These are phyloP conservation scores for Stenotaenia linearis DNA, from an alignment of 2,888 invertebrate species.

Conservation along the genomic window DNA sequence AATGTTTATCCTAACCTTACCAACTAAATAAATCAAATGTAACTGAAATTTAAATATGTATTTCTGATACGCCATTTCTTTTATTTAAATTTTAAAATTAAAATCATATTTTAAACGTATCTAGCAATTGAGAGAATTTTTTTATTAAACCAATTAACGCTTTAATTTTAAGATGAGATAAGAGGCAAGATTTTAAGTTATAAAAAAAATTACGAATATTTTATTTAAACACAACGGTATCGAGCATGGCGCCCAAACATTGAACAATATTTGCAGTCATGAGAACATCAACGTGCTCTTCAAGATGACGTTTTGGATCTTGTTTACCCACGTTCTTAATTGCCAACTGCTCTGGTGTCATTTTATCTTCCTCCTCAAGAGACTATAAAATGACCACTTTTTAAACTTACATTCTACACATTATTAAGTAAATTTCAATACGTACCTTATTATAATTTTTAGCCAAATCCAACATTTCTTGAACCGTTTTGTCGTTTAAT, in stretches of 20 bases:
- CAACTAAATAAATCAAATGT: too few species aligned
- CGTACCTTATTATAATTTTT: conserved; percentile 88
- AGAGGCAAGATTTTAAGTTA: neutral
- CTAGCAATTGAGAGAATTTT: neutral
- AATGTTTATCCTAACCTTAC: too few species aligned
- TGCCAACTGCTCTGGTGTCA: conserved; percentile 98
- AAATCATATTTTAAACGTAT: neutral
- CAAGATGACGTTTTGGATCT: conserved; percentile 98
- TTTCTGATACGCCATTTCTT: too few species aligned
- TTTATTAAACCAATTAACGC: neutral
- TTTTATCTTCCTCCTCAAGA: conserved; percentile 97
- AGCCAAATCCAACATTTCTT: conserved; percentile 93
- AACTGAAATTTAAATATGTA: too few species aligned
- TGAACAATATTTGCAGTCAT: conserved; percentile 98
- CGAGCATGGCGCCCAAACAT: conserved; percentile 93
- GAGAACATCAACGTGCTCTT: conserved; percentile 93
- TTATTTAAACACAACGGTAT: conserved; percentile 84
- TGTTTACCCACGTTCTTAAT: conserved; percentile 98
- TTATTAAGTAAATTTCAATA: neutral
- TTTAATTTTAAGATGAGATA: too few species aligned
- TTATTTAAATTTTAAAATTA: too few species aligned
- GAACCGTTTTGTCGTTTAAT: conserved; percentile 87
- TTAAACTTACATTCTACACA: neutral
- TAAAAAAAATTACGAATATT: neutral
- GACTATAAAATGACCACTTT: conserved; percentile 53